phyloP scores from a whole-genome alignment of 2,888 invertebrate genomes.

The Rhingia campestris region DNA sequence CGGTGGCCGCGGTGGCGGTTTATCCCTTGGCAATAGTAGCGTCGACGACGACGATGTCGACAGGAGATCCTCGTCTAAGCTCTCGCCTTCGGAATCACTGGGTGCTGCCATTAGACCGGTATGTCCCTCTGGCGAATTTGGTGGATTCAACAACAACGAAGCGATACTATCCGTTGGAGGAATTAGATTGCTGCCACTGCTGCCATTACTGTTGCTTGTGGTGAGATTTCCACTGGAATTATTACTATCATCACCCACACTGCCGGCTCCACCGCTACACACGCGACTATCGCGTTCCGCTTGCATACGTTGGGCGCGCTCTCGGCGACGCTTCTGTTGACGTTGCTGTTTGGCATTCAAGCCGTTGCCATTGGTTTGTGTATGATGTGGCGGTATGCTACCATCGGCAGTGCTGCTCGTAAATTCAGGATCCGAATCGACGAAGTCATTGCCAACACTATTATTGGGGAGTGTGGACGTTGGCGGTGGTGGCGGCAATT shows the following conservation, averaged over 20 bases:
- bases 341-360: constrained; percentile 82
- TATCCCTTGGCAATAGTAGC: constrained; percentile 85
- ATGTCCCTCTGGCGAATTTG: constrained; percentile 81
- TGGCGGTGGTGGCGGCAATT: constrained; percentile 75
- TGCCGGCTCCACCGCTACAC: constrained; percentile 79
- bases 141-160: constrained; percentile 80
- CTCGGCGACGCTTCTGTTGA: constrained; percentile 93
- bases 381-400: constrained; percentile 61
- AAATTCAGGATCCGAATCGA: constrained; percentile 80
- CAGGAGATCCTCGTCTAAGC: constrained; percentile 81
- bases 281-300: constrained; percentile 89
- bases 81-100: constrained; percentile 82
- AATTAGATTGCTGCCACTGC: constrained; percentile 80
- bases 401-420: constrained; percentile 78
- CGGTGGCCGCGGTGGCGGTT: constrained; percentile 83
- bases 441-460: constrained; percentile 77
- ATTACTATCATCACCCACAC: constrained; percentile 81
- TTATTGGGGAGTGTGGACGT: constrained; percentile 66
- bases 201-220: constrained; percentile 76
- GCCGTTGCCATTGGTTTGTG: constrained; percentile 59
- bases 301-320: constrained; percentile 95
- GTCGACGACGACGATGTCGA: constrained; percentile 86
- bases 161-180: constrained; percentile 82
- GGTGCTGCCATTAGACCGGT: constrained; percentile 81
- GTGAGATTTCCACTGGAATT: constrained; percentile 80